Evolutionary conservation across 1,140 invertebrate species (phyloP), one percentile per base, ranked within the genome.

Genomic region (Phthorimaea operculella): DNA sequence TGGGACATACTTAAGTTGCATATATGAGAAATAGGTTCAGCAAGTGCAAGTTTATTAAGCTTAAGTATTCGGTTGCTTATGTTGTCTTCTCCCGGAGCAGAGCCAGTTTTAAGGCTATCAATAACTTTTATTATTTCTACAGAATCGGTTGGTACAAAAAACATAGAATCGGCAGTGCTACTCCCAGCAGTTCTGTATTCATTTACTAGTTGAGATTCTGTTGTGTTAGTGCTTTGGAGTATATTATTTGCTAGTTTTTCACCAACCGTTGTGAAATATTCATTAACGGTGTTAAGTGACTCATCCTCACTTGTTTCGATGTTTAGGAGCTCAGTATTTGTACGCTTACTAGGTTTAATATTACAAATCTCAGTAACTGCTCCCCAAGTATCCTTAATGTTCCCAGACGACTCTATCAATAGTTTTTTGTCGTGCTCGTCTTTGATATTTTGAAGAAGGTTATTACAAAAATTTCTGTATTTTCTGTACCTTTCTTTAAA

Each of bases 391-490:
- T 52, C n/a, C 36, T 52, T 52, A 4, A 34, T 14, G 16, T 52
- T 52, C 4, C 16, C 36, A 16, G 12, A 16, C 10, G n/a, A 10
- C 9, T 6, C 11, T 17, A 4, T 5, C 1, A 52, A 15, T 1
- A 15, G 34, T 9, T 36, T 34, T 4, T 33, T 39, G 5, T 52
- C 34, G 33, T 34, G 33, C 8, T 51, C 28, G 4, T 14, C 15
- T 51, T 51, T 36, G 10, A 51, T 33, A 8, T 21, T 16, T 28
- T 18, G n/a, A 11, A 51, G 49, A 33, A 28, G 21, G 21, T 28
- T 14, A 21, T 51, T 51, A 21, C 18, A 51, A 11, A 28, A 51
- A 28, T 51, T 51, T 51, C 49, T 51, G 21, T 51, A 51, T 21
- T 21, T 16, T 12, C 11, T 51, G 12, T 51, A 51, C 7, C 10